Evolutionary conservation across 2,888 invertebrate species (phyloP).

Genomic region (Phyllotreta cruciferae): DNA sequence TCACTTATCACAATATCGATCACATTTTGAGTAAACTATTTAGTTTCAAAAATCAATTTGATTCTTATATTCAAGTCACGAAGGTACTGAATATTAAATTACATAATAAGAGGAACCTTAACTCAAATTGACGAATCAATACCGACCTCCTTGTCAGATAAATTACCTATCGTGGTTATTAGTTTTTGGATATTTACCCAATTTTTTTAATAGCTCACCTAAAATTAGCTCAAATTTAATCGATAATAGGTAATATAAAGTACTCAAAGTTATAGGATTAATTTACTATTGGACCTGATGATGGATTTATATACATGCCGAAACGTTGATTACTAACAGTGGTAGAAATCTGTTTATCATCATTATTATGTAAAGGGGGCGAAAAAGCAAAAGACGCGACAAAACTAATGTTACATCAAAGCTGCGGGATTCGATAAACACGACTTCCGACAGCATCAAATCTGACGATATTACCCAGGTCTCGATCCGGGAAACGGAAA

Average conservation of each 20-base stretch:
- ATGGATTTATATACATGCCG: no score
- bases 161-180: neutral
- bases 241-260: no score
- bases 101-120: conserved; percentile 24
- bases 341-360: no score
- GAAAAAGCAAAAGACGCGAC: neutral
- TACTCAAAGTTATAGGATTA: no score
- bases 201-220: no score
- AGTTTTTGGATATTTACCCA: no score
- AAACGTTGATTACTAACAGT: no score
- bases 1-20: conserved; percentile 37
- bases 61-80: conserved; percentile 36
- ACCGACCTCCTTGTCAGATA: conserved; percentile 15
- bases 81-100: conserved; percentile 38
- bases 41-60: conserved; percentile 38
- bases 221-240: no score
- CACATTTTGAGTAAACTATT: conserved; percentile 36
- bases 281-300: no score
- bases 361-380: no score
- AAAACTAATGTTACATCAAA: conserved; percentile 27
- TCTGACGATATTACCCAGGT: conserved; percentile 28
- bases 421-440: conserved; percentile 27
- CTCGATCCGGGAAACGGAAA: conserved; percentile 23
- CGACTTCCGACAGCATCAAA: conserved; percentile 32
- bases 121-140: conserved; percentile 24